Conservation (phyloP, 2,113 vertebrate genomes). For the Ailuropoda melanoleuca region DNA sequence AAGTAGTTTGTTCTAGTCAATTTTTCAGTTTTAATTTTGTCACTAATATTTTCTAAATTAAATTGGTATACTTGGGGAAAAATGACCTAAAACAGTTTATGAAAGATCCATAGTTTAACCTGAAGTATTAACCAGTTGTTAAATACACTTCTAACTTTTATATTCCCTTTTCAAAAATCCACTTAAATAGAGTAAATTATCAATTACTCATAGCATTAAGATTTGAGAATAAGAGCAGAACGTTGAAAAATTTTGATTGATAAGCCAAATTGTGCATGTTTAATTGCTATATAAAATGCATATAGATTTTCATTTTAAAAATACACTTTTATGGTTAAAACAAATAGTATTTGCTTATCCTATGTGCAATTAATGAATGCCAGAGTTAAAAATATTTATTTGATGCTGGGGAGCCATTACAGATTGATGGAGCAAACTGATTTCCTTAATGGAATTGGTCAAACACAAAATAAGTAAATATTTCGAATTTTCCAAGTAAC, state of each 20-base stretch:
- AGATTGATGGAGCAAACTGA: background rate
- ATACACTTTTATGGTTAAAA: background rate
- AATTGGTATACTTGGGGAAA: slow-evolving; percentile 67
- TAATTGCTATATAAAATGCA: background rate
- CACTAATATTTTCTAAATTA: slow-evolving; percentile 72
- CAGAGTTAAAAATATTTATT: background rate
- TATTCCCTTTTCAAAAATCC: background rate
- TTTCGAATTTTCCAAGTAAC: background rate
- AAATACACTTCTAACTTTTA: background rate
- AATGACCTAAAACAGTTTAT: background rate
- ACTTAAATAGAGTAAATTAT: background rate
- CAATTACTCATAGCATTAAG: background rate
- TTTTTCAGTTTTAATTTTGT: slow-evolving; percentile 79
- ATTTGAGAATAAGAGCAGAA: background rate
- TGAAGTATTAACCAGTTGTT: background rate
- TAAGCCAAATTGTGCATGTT: background rate
- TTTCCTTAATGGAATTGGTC: background rate
- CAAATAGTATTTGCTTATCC: background rate
- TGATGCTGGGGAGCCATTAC: background rate
- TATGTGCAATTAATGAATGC: background rate
- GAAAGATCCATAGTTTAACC: background rate
- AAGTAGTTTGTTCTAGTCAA: slow-evolving; percentile 67
- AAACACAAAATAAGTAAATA: background rate
- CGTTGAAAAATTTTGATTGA: background rate
- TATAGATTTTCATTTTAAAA: background rate